Percentiles rank a stretch among this genome's conserved stretches.
Conservation (phyloP, 2,113 vertebrate species). For the Hiodon alosoides region DNA sequence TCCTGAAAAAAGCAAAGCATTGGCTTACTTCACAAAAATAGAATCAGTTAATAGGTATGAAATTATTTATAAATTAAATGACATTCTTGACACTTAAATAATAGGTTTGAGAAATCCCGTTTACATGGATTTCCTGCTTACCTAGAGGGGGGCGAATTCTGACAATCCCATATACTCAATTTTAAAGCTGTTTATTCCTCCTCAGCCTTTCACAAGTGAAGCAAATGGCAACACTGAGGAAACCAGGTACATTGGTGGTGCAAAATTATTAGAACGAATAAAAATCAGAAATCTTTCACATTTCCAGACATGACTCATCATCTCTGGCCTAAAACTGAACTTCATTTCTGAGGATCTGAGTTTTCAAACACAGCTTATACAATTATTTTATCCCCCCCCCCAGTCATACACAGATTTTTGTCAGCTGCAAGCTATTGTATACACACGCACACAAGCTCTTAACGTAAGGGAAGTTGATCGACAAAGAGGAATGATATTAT, state of each 20-base stretch:
- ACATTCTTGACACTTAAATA: neutral
- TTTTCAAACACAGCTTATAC: neutral
- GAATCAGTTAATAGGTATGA: neutral
- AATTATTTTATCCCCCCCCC: neutral
- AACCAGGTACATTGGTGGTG: slow-evolving; percentile 7
- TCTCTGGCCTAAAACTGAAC: neutral
- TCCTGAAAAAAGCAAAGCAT: slow-evolving; percentile 6
- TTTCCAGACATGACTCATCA: slow-evolving; percentile 9
- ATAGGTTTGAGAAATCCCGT: neutral
- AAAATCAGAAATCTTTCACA: neutral
- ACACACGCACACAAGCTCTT: no score
- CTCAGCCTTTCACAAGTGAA: slow-evolving; percentile 5
- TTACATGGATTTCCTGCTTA: neutral
- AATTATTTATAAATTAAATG: neutral
- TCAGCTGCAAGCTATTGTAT: no score
- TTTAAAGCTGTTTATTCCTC: neutral
- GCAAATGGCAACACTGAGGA: neutral
- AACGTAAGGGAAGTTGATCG: neutral
- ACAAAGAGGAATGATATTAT: neutral
- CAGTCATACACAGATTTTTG: neutral
- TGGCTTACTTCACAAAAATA: neutral
- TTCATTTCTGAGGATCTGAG: neutral
- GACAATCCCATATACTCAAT: neutral
- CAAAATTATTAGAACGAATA: neutral
- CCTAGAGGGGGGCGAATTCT: neutral